Evolutionary conservation across 2,113 vertebrate species (phyloP).

Genomic region (Pseudolaguvia tuberculata): DNA sequence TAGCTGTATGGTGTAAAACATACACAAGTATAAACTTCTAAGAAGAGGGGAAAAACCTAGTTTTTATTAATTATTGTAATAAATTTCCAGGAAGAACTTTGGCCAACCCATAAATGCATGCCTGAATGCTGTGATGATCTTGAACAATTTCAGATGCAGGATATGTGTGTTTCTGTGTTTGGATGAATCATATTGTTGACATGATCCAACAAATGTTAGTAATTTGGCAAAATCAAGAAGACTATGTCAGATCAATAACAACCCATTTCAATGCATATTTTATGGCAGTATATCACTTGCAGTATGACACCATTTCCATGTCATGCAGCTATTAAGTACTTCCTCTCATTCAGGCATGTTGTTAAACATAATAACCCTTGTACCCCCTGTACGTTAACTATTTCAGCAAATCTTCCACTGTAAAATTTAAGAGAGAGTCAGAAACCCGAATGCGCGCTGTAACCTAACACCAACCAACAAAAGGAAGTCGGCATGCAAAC

Average conservation of each 20-base stretch:
- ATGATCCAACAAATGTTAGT: constrained; percentile 21
- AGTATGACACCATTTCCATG: neutral
- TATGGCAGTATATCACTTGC: neutral
- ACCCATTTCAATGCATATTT: neutral
- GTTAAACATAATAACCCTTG: neutral
- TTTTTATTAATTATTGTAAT: neutral
- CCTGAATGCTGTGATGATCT: neutral
- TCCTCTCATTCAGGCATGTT: neutral
- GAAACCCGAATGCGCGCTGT: neutral
- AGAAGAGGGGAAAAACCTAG: neutral
- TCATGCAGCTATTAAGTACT: neutral
- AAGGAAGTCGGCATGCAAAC: neutral
- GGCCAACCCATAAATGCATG: neutral
- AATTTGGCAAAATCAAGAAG: constrained; percentile 8
- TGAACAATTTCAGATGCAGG: neutral
- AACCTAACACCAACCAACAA: constrained; percentile 1
- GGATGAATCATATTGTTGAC: neutral
- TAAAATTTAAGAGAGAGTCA: neutral
- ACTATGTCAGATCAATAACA: neutral
- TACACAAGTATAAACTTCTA: neutral
- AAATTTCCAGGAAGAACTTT: neutral
- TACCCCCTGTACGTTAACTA: neutral
- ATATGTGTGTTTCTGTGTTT: neutral
- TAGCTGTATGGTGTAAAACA: neutral
- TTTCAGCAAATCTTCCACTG: neutral